Evolutionary conservation across 2,113 vertebrate species (phyloP).

Genomic region (Brienomyrus brachyistius): DNA sequence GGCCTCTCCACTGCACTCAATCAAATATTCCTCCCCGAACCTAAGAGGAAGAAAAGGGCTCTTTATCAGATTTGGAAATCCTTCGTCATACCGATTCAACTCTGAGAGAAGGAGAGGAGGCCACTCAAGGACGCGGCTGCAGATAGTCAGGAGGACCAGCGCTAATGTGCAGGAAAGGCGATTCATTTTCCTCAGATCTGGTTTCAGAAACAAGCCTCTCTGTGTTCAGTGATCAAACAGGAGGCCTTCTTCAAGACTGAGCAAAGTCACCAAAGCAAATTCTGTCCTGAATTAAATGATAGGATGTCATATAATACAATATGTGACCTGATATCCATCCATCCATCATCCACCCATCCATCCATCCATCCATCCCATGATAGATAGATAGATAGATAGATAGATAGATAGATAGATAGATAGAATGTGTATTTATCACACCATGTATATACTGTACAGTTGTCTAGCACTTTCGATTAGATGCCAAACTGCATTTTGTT

Average conservation of each 20-base stretch:
- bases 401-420: not conserved
- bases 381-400: not conserved
- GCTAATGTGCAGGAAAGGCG: not conserved
- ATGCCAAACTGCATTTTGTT: not conserved
- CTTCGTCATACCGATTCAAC: not conserved
- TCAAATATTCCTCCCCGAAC: not conserved
- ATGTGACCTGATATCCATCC: not conserved
- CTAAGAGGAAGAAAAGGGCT: not conserved
- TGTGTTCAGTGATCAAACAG: not conserved
- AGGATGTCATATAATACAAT: not conserved
- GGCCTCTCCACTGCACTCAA: not conserved
- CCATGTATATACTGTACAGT: not conserved
- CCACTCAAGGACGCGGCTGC: not conserved
- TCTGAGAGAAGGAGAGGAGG: not conserved
- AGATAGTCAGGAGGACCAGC: not conserved
- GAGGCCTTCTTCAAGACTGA: not conserved
- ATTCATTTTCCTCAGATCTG: not conserved
- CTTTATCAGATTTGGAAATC: conserved; percentile 3
- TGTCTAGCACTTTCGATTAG: not conserved
- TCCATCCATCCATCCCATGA: not conserved
- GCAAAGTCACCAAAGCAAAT: not conserved
- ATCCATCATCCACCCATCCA: not conserved
- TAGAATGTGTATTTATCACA: not conserved
- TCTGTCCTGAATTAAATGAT: not conserved
- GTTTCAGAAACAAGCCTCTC: not conserved